Base-by-base conservation (phyloP, 2,797 vertebrate species). In the Falco peregrinus region DNA sequence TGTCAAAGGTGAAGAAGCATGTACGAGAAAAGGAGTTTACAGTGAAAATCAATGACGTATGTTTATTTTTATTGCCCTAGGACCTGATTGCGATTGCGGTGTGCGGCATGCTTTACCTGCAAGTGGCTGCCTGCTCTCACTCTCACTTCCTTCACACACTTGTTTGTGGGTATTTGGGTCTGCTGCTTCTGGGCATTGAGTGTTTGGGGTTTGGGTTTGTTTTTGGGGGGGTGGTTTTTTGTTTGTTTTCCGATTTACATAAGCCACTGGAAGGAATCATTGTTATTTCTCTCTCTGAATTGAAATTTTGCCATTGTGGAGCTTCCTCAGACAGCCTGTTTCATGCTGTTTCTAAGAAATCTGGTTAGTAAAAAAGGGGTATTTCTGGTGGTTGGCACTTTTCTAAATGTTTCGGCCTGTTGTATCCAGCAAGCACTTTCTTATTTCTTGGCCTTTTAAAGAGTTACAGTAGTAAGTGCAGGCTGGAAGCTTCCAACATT, bases 1-100 rank as follows among this genome's bases (percentile, higher is more conserved):
- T 99, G 99, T 99, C 99, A 99, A 99, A 99, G 99, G 99, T 99
- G 99, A 99, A 99, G 99, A 99, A 99, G 99, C 99, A 99, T 99
- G 99, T 99, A 99, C 99, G 99, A 99, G 99, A 99, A 99, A 99
- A 99, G 99, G 99, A 99, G 99, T 99, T 99, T 99, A 99, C 99
- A 99, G 99, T 99, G 98, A 99, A 99, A 99, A 99, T 99, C 98
- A 99, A 99, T 98, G 99, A 99, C 99, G 99, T 99, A 99, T 99
- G 99, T 99, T 98, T 98, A 98, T 99, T 99, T 99, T 98, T 98
- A 98, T 98, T 98, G 98, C 99, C 97, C 98, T 98, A 98, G 98
- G 98, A 98, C 98, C 98, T 98, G 98, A 96, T 98, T 98, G 98
- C 98, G 98, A 98, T 97, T 98, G 98, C 97, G 97, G 98, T 98